A percentile compares a stretch with the other conserved stretches of the same genome.
Conservation (phyloP, 2,797 vertebrate genomes). For the Podarcis lilfordi region DNA sequence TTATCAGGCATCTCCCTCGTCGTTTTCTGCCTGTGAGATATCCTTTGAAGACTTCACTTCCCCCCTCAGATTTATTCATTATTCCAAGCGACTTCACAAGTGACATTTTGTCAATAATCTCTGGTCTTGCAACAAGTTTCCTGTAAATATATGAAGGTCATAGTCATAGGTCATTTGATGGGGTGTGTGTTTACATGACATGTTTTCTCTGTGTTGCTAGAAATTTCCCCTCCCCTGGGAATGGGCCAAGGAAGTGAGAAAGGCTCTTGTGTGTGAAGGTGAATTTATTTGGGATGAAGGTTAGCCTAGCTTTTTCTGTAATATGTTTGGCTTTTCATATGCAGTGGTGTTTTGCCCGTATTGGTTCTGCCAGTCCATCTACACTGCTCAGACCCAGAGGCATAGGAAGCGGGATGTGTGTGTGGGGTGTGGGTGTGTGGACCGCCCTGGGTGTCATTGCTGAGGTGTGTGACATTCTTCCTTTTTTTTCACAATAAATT, state of each 20-base stretch:
- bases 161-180: neutral
- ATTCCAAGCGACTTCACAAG: slow-evolving; percentile 15
- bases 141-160: slow-evolving; percentile 7
- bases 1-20: neutral
- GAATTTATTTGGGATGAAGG: neutral
- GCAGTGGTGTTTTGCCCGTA: neutral
- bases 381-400: too few relatives aligned
- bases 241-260: neutral
- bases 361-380: too few relatives aligned
- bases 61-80: slow-evolving; percentile 2
- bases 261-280: neutral
- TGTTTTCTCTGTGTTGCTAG: neutral
- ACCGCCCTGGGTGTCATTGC: too few relatives aligned
- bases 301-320: neutral
- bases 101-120: neutral
- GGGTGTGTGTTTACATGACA: neutral
- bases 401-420: too few relatives aligned
- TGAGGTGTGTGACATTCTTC: too few relatives aligned
- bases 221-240: neutral
- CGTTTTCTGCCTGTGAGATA: neutral
- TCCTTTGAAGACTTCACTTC: neutral
- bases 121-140: neutral
- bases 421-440: too few relatives aligned
- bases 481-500: too few relatives aligned
- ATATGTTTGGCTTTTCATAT: neutral